These are phyloP conservation scores for Zalophus californianus DNA, from an alignment of 2,797 vertebrate genomes.

Conservation along the genomic window DNA sequence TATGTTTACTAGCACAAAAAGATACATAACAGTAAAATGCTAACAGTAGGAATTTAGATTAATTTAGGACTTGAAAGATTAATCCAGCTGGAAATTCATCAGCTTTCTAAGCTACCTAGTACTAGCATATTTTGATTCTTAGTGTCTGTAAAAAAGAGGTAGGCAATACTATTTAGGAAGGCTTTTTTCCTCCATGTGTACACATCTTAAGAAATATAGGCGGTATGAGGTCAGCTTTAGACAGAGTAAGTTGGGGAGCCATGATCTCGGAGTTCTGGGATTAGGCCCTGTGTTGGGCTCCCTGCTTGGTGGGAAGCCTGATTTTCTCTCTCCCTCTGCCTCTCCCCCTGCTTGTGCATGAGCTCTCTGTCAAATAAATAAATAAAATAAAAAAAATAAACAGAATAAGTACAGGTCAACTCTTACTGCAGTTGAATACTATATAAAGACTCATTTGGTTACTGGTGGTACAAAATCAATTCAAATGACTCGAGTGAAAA, in stretches of 20 bases:
- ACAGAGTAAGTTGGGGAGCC: background rate
- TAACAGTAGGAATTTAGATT: background rate
- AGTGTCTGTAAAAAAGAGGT: constrained; percentile 25
- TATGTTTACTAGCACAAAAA: background rate
- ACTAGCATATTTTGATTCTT: constrained; percentile 18
- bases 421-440: constrained; percentile 60
- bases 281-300: background rate
- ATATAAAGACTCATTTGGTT: constrained; percentile 42
- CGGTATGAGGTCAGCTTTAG: constrained; percentile 57
- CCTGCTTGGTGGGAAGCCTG: too few species aligned
- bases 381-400: too few species aligned
- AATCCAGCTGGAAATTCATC: background rate
- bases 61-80: background rate
- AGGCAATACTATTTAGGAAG: background rate
- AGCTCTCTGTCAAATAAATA: background rate
- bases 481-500: constrained; percentile 38
- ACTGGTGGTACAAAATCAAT: constrained; percentile 34
- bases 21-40: background rate
- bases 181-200: background rate
- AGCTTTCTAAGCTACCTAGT: background rate
- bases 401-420: background rate
- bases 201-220: background rate
- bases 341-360: background rate
- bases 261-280: background rate
- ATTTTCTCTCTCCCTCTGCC: background rate